Evolutionary conservation across 2,113 vertebrate species (phyloP).

Genomic region (Oncorhynchus tshawytscha): DNA sequence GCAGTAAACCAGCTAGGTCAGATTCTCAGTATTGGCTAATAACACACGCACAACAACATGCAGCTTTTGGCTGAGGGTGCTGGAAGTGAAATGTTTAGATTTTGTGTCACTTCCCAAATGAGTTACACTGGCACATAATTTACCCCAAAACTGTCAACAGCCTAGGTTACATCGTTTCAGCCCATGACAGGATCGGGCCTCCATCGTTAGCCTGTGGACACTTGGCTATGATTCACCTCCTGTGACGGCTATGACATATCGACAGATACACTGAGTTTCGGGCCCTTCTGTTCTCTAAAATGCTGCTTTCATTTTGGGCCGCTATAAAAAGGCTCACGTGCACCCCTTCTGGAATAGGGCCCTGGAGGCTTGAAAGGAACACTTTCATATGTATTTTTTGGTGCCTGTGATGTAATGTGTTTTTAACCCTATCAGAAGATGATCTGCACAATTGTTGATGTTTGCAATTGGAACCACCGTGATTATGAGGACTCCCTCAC

Average conservation of each 20-base stretch:
- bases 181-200: conserved; percentile 35
- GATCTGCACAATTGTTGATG: conserved; percentile 9
- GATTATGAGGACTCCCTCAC: conserved; percentile 38
- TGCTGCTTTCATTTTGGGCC: conserved; percentile 59
- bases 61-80: neutral
- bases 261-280: conserved; percentile 64
- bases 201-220: conserved; percentile 23
- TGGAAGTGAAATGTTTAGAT: neutral
- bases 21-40: neutral
- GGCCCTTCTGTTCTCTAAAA: conserved; percentile 64
- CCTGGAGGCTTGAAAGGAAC: neutral
- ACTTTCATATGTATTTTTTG: too few species aligned
- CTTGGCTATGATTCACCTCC: conserved; percentile 61
- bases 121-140: neutral
- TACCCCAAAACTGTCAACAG: conserved; percentile 31
- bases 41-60: neutral
- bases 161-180: conserved; percentile 8
- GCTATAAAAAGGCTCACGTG: conserved; percentile 45
- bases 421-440: conserved; percentile 18
- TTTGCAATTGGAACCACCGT: conserved; percentile 1
- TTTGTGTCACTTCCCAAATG: neutral
- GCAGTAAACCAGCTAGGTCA: neutral
- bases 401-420: neutral
- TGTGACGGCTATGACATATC: conserved; percentile 67
- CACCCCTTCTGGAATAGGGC: neutral